These are phyloP conservation scores for Doryteuthis pealeii DNA, from an alignment of 1,140 invertebrate species.

Conservation along the genomic window DNA sequence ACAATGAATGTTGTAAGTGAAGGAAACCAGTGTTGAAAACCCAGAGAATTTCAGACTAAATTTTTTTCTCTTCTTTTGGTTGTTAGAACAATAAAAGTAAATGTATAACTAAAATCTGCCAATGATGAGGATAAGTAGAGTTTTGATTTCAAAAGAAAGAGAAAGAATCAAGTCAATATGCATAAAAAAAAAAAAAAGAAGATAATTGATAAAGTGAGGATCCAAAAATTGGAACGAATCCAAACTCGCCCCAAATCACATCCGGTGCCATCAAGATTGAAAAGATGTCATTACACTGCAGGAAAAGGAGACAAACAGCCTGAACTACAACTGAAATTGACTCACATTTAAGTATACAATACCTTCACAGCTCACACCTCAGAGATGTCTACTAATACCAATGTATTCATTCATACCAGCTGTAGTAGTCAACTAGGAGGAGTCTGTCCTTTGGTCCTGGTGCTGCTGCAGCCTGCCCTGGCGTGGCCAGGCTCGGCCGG, in stretches of 20 bases:
- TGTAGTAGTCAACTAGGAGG: constrained; percentile 10
- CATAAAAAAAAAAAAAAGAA: no score
- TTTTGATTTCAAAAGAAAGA: no score
- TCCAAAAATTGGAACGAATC: no score
- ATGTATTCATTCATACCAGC: constrained; percentile 6
- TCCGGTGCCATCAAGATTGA: not conserved
- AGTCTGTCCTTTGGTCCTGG: constrained; percentile 10
- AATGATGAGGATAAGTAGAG: no score
- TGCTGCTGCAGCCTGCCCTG: not conserved
- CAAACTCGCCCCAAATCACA: not conserved
- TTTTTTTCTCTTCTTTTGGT: no score
- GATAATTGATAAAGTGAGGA: no score
- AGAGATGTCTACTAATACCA: constrained; percentile 15
- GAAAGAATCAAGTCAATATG: no score
- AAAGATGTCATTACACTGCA: constrained; percentile 5
- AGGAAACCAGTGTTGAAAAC: no score
- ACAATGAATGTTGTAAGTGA: no score
- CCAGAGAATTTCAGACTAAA: no score
- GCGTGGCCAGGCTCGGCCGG: not conserved
- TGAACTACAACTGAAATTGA: constrained; percentile 8
- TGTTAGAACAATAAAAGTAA: no score
- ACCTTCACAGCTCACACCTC: constrained; percentile 12
- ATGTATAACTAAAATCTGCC: no score
- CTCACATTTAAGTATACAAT: constrained; percentile 15
- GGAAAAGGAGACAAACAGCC: constrained; percentile 2